phyloP scores from a whole-genome alignment of 2,888 invertebrate species.

The Crematogaster levior region DNA sequence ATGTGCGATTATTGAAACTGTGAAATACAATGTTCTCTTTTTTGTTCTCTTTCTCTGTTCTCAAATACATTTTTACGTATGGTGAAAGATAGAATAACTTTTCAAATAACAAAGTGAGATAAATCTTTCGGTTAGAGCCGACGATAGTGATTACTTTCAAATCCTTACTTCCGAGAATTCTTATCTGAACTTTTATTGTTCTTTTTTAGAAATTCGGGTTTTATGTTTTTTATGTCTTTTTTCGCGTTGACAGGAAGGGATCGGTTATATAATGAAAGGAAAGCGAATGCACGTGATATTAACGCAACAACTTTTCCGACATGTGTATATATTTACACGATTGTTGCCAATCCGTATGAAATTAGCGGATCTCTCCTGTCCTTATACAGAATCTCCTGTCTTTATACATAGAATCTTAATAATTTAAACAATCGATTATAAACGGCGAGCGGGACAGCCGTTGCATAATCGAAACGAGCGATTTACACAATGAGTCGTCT shows the following conservation, averaged over 20 bases:
- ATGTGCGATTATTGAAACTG: not conserved
- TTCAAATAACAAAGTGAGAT: not conserved
- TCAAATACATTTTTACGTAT: not conserved
- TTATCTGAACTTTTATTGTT: not conserved
- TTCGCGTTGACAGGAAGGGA: not conserved
- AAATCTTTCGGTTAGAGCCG: not conserved
- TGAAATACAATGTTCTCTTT: not conserved
- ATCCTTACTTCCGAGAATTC: not conserved
- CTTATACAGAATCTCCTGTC: slow-evolving; percentile 17
- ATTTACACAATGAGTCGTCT: slow-evolving; percentile 73
- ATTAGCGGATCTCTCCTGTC: slow-evolving; percentile 59
- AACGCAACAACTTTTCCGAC: slow-evolving; percentile 29
- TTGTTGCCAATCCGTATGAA: slow-evolving; percentile 66
- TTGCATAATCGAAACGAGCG: slow-evolving; percentile 67
- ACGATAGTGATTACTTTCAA: not conserved
- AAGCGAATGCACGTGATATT: slow-evolving; percentile 27
- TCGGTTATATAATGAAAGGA: not conserved
- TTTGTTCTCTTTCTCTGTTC: no score
- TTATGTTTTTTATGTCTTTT: not conserved
- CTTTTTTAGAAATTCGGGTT: not conserved
- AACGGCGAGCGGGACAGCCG: not conserved
- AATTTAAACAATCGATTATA: slow-evolving; percentile 27
- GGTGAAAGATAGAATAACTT: not conserved
- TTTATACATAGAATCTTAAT: slow-evolving; percentile 29
- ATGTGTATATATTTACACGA: slow-evolving; percentile 66